Base-by-base conservation (phyloP, 2,888 invertebrate genomes). In the Hirtodrosophila cameraria region DNA sequence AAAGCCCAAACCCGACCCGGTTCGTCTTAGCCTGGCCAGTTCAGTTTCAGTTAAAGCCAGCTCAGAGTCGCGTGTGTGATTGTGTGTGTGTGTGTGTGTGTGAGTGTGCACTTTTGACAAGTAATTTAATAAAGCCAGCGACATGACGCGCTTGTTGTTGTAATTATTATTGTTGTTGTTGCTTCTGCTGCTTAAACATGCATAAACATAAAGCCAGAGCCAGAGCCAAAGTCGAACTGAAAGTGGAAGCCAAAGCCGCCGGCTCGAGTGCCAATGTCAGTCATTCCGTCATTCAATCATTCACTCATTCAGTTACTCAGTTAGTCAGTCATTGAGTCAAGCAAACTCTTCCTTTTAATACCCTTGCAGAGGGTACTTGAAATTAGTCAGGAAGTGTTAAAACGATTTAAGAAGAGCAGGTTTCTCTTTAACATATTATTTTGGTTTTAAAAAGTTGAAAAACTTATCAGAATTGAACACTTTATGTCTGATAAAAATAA, bases 101-200 rank as follows among this genome's bases (percentile, higher is more conserved):
- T 60, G 67, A 50, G 55, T 75, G 57, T 62, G 80, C 80, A 77
- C 82, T 85, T 82, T 83, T 85, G 83, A 83, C 86, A 86, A 83
- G 83, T 83, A 83, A 83, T 85, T 83, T 85, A 83, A 83, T 83
- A 83, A 82, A 83, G 83, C 81, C 80, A 82, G 72, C 79, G 72
- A 82, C 75, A 80, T 84, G 82, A 74, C 79, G 79, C 77, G 82
- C 71, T 59, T 74, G 64, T 64, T 73, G 65, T 60, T 64, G 39
- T 39, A 59, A 20, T 50, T 52, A 43, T 45, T 61, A 20, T 48
- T 65, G 49, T 64, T 53, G 69, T 36, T 55, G 58, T 39, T 65
- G 55, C 36, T 57, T 48, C 33, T 52, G 45, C 42, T 61, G 57
- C 58, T 62, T 58, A 63, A 76, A 70, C 74, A 77, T 80, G 78